phyloP scores from a whole-genome alignment of 2,113 vertebrate species.

The Sturnira hondurensis region DNA sequence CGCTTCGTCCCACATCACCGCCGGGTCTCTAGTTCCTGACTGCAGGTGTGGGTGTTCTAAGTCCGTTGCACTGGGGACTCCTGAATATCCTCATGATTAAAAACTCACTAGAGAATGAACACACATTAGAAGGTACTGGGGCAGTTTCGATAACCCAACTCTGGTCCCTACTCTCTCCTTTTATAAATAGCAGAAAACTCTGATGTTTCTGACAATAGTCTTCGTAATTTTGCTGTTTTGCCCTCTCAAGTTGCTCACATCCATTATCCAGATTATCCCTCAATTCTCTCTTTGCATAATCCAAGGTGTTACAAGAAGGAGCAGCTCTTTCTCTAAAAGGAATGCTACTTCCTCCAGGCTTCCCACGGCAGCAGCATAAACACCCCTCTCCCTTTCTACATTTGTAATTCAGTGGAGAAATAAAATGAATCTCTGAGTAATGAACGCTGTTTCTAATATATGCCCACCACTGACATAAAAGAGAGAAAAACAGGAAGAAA shows the following conservation, averaged over 20 bases:
- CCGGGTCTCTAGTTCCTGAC: neutral
- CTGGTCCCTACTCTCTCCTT: neutral
- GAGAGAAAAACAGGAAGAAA: neutral
- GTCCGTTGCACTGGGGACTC: neutral
- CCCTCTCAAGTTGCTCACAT: neutral
- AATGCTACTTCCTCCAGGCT: neutral
- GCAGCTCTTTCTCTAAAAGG: neutral
- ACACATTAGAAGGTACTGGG: neutral
- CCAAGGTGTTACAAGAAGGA: neutral
- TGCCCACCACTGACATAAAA: neutral
- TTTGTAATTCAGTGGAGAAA: neutral
- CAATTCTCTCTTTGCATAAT: neutral
- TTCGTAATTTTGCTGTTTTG: neutral
- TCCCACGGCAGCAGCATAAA: neutral
- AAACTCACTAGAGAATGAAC: neutral
- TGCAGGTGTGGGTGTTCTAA: neutral
- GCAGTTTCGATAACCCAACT: neutral
- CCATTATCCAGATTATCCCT: neutral
- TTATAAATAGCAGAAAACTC: neutral
- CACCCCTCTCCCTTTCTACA: neutral
- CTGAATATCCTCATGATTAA: neutral
- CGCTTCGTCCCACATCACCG: too few species aligned
- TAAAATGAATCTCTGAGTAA: neutral
- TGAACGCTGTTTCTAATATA: neutral
- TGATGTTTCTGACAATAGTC: neutral